Conservation (phyloP, 1,140 invertebrate species). For the Orchestia grillus region DNA sequence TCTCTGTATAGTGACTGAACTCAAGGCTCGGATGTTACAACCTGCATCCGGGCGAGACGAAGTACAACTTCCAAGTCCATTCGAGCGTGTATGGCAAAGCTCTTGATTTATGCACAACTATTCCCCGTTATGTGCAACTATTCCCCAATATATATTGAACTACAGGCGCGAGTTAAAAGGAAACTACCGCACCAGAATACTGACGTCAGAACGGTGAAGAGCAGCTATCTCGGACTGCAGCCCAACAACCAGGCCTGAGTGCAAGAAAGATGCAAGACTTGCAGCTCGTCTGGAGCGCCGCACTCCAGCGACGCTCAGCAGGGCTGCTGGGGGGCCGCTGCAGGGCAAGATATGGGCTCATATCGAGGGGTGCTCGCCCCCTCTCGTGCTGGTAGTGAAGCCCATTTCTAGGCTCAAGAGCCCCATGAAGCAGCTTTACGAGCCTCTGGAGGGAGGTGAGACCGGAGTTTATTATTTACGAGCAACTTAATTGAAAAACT, state of each 20-base stretch:
- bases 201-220: neutral
- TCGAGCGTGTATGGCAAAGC: too few species aligned
- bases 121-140: too few species aligned
- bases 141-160: too few species aligned
- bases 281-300: neutral
- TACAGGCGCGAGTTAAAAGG: neutral
- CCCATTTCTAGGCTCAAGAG: slow-evolving; percentile 55
- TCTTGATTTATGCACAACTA: too few species aligned
- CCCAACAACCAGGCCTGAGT: neutral
- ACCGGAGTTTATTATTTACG: slow-evolving; percentile 53
- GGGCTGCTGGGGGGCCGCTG: neutral
- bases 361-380: neutral
- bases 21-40: too few species aligned
- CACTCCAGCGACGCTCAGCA: neutral
- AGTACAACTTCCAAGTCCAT: too few species aligned
- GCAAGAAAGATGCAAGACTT: neutral
- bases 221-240: neutral
- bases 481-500: slow-evolving; percentile 52
- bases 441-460: slow-evolving; percentile 25
- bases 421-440: slow-evolving; percentile 52
- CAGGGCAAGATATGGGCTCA: slow-evolving; percentile 10
- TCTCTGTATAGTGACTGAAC: too few species aligned
- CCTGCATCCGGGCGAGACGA: too few species aligned
- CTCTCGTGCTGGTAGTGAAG: slow-evolving; percentile 17
- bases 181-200: neutral